These are phyloP conservation scores for Xanthia togata DNA, from an alignment of 2,888 invertebrate genomes.

Conservation along the genomic window DNA sequence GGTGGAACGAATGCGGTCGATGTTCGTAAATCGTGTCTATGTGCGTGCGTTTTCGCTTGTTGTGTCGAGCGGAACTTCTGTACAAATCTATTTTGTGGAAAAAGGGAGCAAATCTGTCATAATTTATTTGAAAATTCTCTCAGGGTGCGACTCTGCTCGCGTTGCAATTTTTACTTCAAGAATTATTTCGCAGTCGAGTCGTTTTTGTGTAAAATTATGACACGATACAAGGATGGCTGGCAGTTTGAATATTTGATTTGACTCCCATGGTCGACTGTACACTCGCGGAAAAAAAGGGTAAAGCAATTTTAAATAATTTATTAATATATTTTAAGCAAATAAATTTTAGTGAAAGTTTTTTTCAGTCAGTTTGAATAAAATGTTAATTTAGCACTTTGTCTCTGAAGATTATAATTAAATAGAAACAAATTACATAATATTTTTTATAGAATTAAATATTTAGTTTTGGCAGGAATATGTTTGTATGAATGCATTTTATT, in stretches of 20 bases:
- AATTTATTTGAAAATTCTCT: neutral
- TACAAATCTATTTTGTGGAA: neutral
- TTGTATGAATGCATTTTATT: conserved; percentile 51
- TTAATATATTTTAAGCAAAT: conserved; percentile 3
- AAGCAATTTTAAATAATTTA: neutral
- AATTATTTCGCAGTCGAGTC: conserved; percentile 26
- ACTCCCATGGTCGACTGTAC: neutral
- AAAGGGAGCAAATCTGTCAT: neutral
- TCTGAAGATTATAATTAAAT: conserved; percentile 30
- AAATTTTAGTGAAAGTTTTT: neutral
- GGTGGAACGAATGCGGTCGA: neutral
- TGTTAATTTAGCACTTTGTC: conserved; percentile 15
- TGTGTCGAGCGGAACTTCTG: neutral
- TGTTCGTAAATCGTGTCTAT: neutral
- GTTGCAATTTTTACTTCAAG: conserved; percentile 25
- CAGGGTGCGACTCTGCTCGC: neutral
- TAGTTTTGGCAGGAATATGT: conserved; percentile 67
- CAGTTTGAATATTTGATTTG: neutral
- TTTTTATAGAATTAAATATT: conserved; percentile 28
- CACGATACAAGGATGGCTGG: neutral
- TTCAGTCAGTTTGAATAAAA: conserved; percentile 18
- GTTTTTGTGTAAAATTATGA: neutral
- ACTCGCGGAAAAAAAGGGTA: neutral
- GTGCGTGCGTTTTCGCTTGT: neutral
- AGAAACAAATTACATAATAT: conserved; percentile 17